phyloP scores from a whole-genome alignment of 1,140 invertebrate species.

The Rhagoletis pomonella region DNA sequence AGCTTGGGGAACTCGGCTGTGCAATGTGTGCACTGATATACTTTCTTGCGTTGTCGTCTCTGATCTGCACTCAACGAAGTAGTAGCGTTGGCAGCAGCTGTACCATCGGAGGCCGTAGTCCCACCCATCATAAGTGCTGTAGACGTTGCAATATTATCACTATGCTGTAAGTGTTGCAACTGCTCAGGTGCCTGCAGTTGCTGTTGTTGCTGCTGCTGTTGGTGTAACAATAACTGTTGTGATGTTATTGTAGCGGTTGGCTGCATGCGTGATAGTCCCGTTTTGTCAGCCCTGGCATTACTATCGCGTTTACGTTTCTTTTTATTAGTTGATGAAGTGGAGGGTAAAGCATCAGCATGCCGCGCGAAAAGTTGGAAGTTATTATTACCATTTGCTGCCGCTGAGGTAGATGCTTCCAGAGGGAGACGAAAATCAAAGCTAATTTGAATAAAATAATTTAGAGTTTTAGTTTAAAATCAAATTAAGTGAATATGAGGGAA shows the following conservation, averaged over 20 bases:
- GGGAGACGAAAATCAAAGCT: slow-evolving; percentile 67
- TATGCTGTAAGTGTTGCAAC: slow-evolving; percentile 38
- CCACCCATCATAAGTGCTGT: slow-evolving; percentile 54
- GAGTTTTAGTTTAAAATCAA: background rate
- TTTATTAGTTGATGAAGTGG: slow-evolving; percentile 55
- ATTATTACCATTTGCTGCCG: slow-evolving; percentile 45
- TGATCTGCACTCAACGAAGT: slow-evolving; percentile 24
- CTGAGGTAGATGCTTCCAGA: slow-evolving; percentile 53
- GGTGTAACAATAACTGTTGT: slow-evolving; percentile 56
- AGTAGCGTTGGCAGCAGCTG: slow-evolving; percentile 64
- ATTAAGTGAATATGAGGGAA: background rate
- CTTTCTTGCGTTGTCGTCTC: slow-evolving; percentile 62
- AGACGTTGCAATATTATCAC: slow-evolving; percentile 8
- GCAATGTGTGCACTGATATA: slow-evolving; percentile 71
- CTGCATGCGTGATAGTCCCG: slow-evolving; percentile 42
- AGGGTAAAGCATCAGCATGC: slow-evolving; percentile 56
- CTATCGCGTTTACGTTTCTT: slow-evolving; percentile 59
- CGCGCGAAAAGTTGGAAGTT: slow-evolving; percentile 53
- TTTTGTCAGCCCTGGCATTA: background rate
- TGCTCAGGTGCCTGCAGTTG: slow-evolving; percentile 31
- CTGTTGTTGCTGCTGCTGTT: slow-evolving; percentile 50
- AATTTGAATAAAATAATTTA: slow-evolving; percentile 34
- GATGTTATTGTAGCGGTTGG: slow-evolving; percentile 65
- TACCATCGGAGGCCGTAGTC: background rate
- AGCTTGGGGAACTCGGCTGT: slow-evolving; percentile 66